phyloP scores from a whole-genome alignment of 2,888 invertebrate species.

The Cryptus viduatorius region DNA sequence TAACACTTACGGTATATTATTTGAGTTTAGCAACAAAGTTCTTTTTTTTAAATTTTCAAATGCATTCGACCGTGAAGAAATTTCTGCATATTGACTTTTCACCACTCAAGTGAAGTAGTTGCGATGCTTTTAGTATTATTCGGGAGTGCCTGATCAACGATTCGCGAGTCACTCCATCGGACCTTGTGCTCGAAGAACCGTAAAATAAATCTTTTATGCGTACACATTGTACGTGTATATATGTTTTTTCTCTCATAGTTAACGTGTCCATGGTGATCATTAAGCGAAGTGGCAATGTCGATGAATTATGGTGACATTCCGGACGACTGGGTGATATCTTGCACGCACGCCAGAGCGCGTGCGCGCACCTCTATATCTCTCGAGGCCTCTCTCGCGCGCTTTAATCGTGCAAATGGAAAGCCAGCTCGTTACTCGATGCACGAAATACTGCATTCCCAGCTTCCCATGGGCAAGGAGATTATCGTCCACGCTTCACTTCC shows the following conservation, averaged over 20 bases:
- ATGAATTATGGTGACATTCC: slow-evolving; percentile 54
- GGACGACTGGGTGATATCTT: slow-evolving; percentile 47
- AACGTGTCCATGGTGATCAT: slow-evolving; percentile 27
- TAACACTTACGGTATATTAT: no score
- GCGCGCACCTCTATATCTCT: slow-evolving; percentile 39
- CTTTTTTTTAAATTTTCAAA: no score
- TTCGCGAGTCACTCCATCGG: no score
- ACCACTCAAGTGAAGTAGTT: no score
- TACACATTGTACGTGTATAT: no score
- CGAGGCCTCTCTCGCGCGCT: slow-evolving; percentile 57
- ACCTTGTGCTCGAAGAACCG: no score
- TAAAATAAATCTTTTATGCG: no score
- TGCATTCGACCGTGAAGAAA: no score
- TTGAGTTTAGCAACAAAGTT: no score
- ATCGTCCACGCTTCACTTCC: background rate
- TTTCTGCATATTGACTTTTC: no score
- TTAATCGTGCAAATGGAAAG: slow-evolving; percentile 75
- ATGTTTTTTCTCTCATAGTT: background rate
- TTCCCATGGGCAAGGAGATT: slow-evolving; percentile 35
- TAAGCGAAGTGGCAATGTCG: slow-evolving; percentile 33
- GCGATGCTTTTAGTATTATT: no score
- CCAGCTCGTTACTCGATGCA: slow-evolving; percentile 45
- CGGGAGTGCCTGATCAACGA: no score
- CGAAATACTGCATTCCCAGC: slow-evolving; percentile 41
- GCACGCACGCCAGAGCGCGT: slow-evolving; percentile 2